Conservation (phyloP, 2,113 vertebrate species). For the Microtus richardsoni region DNA sequence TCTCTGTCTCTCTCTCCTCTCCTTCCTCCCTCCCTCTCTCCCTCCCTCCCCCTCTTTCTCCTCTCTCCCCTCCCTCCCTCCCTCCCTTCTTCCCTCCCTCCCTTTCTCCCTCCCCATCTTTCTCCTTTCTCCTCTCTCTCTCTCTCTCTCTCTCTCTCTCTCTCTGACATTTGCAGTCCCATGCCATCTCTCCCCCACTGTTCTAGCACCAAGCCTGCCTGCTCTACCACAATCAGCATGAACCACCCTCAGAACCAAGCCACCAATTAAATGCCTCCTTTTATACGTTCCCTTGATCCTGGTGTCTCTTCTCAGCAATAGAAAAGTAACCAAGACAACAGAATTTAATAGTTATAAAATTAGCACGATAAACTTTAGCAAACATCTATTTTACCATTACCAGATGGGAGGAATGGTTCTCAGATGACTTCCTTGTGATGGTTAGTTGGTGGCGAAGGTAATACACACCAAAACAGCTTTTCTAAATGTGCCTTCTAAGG, state of each 20-base stretch:
- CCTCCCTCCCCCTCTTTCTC: no score
- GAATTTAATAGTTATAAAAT: conserved; percentile 8
- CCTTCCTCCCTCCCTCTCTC: fast-evolving
- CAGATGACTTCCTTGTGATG: not conserved
- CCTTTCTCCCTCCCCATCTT: no score
- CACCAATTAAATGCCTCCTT: no score
- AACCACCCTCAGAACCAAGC: not conserved
- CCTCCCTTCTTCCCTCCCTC: no score
- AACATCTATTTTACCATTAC: not conserved
- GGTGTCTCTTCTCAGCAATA: not conserved
- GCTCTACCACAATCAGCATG: not conserved
- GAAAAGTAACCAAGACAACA: not conserved
- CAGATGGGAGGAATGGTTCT: not conserved
- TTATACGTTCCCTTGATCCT: not conserved
- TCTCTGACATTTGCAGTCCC: not conserved
- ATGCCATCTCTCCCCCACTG: not conserved
- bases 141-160: no score
- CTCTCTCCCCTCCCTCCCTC: no score
- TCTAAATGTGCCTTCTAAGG: not conserved
- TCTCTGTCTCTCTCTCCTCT: not conserved
- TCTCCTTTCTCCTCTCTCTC: not conserved
- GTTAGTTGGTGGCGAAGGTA: not conserved
- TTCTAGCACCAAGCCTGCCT: not conserved
- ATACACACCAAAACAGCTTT: not conserved
- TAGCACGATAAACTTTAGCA: not conserved